These are phyloP conservation scores for Portunus trituberculatus DNA, from an alignment of 1,140 invertebrate species.

Conservation along the genomic window DNA sequence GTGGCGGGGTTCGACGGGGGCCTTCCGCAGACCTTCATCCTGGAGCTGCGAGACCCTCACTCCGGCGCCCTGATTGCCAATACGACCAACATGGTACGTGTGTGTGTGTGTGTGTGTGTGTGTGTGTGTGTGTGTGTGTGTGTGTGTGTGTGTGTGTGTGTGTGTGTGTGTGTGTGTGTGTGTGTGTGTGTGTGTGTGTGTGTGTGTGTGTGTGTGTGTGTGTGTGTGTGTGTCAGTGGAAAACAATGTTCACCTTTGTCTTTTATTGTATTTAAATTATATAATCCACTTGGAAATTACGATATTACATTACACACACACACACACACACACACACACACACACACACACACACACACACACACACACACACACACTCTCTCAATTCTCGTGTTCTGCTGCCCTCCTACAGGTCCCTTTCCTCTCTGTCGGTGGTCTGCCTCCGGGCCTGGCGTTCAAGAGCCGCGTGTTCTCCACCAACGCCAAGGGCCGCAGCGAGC, in stretches of 20 bases:
- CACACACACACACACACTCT: too few relatives aligned
- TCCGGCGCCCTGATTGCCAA: slow-evolving; percentile 10
- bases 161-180: background rate
- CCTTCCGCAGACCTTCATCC: slow-evolving; percentile 54
- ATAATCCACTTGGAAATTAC: background rate
- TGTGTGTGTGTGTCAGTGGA: background rate
- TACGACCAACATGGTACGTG: background rate
- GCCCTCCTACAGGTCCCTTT: slow-evolving; percentile 8
- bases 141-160: slow-evolving; percentile 31
- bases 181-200: slow-evolving; percentile 45
- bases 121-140: slow-evolving; percentile 31
- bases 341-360: too few relatives aligned
- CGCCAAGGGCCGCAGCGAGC: slow-evolving; percentile 33
- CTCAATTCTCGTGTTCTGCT: background rate
- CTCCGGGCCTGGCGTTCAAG: slow-evolving; percentile 28
- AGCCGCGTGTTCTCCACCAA: slow-evolving; percentile 47
- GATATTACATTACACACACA: too few relatives aligned
- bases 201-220: slow-evolving; percentile 48
- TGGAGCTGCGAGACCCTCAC: slow-evolving; percentile 27
- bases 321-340: too few relatives aligned
- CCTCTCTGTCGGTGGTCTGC: slow-evolving; percentile 14
- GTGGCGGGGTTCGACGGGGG: slow-evolving; percentile 54
- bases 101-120: slow-evolving; percentile 26
- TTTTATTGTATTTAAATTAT: background rate
- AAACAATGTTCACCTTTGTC: background rate